These are phyloP conservation scores for Junonia oenone DNA, from an alignment of 2,888 invertebrate species.

Conservation along the genomic window DNA sequence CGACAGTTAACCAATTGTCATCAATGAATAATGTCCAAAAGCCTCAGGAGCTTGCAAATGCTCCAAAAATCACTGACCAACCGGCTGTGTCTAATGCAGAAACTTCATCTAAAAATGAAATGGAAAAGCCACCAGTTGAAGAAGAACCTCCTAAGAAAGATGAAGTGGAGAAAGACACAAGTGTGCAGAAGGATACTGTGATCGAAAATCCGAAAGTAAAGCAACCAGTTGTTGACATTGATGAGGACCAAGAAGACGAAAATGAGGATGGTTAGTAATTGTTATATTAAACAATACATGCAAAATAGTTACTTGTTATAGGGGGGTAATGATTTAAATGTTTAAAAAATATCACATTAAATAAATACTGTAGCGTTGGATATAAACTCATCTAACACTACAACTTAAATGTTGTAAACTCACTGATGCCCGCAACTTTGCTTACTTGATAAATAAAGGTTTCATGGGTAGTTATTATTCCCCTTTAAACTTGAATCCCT, in stretches of 20 bases:
- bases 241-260: slow-evolving; percentile 36
- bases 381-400: too few relatives aligned
- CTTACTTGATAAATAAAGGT: too few relatives aligned
- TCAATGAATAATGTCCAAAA: slow-evolving; percentile 16
- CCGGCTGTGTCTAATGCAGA: slow-evolving; percentile 1
- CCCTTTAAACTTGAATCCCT: too few relatives aligned
- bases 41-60: not conserved
- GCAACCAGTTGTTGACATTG: slow-evolving; percentile 8
- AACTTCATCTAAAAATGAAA: slow-evolving; percentile 15
- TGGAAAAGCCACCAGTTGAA: slow-evolving; percentile 22
- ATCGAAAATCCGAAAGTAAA: slow-evolving; percentile 36
- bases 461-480: too few relatives aligned
- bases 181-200: slow-evolving; percentile 32
- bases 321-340: too few relatives aligned
- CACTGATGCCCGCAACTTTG: too few relatives aligned
- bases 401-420: too few relatives aligned
- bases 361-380: too few relatives aligned
- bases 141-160: slow-evolving; percentile 25
- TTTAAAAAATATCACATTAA: too few relatives aligned
- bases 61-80: slow-evolving; percentile 6
- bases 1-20: slow-evolving; percentile 2
- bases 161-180: slow-evolving; percentile 27
- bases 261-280: slow-evolving; percentile 14
- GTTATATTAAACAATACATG: not conserved
- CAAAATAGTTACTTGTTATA: not conserved